Base-by-base conservation (phyloP, 1,140 invertebrate species). In the Philopotamus ludificatus region DNA sequence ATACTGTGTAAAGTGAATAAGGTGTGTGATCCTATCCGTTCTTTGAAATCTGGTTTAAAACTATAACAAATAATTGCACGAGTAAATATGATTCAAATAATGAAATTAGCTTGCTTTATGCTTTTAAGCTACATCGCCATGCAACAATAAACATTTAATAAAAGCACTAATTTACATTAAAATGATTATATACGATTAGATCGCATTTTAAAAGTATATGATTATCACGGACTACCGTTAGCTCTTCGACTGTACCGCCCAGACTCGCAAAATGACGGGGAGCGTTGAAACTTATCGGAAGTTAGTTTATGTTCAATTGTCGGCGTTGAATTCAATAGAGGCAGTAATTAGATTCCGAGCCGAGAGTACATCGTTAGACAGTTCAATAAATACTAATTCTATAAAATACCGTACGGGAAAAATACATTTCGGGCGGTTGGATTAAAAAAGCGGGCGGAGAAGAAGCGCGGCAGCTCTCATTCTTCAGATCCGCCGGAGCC, bases 231-330 rank as follows among this genome's bases (percentile, higher is more conserved):
- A 63, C 55, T 59, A 53, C 26, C n/a, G 9, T 15, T 50, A 49
- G 16, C 26, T 12, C 9, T 1, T 4, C 12, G 16, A 63, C 59
- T 63, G 58, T 63, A 65, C 42, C 8, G n/a, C n/a, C 51, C 15
- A 57, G 28, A 42, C 55, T 65, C 28, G 23, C 49, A 21, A 28
- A 61, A 54, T 49, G 57, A 64, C 55, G 34, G 62, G 66, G 61
- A 64, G 34, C 61, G 16, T 58, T 54, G 26, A 49, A 68, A 68
- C 62, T 26, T 61, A 68, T 64, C 66, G 62, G 66, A 68, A 68
- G 66, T 68, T 68, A 65, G 66, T 68, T 68, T 65, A 47, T 57
- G 66, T 45, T 65, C 66, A 68, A 68, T 68, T 68, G 66, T 65
- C 62, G 62, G 63, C 44, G 25, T 41, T 20, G 63, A 68, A 64